Conservation (phyloP, 2,113 vertebrate genomes). For the Glaucomys volans region DNA sequence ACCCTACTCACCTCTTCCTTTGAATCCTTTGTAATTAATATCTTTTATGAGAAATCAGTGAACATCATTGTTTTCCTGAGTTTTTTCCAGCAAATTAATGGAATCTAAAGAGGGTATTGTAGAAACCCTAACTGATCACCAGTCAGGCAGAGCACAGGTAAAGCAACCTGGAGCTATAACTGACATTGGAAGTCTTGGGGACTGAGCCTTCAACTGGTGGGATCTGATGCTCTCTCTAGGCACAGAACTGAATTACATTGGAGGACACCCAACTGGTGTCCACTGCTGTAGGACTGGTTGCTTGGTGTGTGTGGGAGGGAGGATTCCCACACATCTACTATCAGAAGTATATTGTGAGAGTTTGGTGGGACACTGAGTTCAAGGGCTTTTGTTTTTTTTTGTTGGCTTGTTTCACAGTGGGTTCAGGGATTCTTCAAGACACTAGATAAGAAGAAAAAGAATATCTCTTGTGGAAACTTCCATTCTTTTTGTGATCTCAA, state of each 20-base stretch:
- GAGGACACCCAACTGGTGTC: not conserved
- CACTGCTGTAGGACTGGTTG: not conserved
- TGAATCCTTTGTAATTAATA: not conserved
- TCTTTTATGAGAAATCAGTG: not conserved
- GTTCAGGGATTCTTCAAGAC: not conserved
- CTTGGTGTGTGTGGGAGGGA: not conserved
- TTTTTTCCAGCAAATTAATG: not conserved
- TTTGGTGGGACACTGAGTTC: not conserved
- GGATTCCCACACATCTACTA: not conserved
- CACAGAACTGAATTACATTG: not conserved
- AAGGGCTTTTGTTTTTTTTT: not conserved
- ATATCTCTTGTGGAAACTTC: not conserved
- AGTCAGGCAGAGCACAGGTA: not conserved
- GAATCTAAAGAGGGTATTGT: not conserved
- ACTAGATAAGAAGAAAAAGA: not conserved
- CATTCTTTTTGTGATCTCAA: not conserved
- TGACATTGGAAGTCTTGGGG: not conserved
- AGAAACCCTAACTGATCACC: not conserved
- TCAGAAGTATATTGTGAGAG: not conserved
- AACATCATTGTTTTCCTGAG: not conserved
- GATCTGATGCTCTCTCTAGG: not conserved
- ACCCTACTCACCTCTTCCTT: not conserved
- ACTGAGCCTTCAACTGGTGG: not conserved
- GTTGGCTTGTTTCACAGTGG: not conserved
- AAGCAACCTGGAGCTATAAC: not conserved